Evolutionary conservation across 2,113 vertebrate species (phyloP).

Genomic region (Macquaria ambigua): DNA sequence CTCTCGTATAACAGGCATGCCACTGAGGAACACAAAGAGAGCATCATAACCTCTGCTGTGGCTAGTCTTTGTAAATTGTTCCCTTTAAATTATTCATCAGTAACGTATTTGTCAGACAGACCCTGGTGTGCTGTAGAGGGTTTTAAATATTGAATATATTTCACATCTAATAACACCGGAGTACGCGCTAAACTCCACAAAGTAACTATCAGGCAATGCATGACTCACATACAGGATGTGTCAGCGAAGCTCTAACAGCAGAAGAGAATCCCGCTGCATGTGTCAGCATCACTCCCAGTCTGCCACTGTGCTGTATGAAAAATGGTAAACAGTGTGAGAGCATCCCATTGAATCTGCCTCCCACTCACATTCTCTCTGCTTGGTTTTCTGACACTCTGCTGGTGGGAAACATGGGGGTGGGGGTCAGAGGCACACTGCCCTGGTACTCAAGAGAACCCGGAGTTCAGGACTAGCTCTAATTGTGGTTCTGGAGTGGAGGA

Average conservation of each 20-base stretch:
- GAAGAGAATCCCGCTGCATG: conserved; percentile 59
- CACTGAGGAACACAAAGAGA: conserved; percentile 39
- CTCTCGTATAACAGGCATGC: conserved; percentile 10
- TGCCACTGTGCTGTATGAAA: conserved; percentile 41
- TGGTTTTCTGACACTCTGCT: conserved; percentile 36
- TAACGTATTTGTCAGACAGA: conserved; percentile 64
- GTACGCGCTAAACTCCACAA: conserved; percentile 22
- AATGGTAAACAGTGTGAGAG: conserved; percentile 59
- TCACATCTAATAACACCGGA: conserved; percentile 52
- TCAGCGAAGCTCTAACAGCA: conserved; percentile 50
- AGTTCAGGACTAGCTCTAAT: conserved; percentile 57
- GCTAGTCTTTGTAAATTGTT: conserved; percentile 57
- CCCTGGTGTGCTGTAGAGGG: conserved; percentile 36
- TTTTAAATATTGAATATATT: conserved; percentile 62
- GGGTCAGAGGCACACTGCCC: conserved; percentile 35
- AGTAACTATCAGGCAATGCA: conserved; percentile 47
- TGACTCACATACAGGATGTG: conserved; percentile 61
- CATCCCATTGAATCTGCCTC: conserved; percentile 57
- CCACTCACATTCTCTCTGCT: conserved; percentile 60
- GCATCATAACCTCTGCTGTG: conserved; percentile 49
- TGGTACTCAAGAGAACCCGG: conserved; percentile 39
- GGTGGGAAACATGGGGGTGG: conserved; percentile 61
- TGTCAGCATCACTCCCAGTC: conserved; percentile 55
- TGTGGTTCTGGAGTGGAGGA: conserved; percentile 38
- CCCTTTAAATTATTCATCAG: conserved; percentile 74